Evolutionary conservation across 2,113 vertebrate genomes (phyloP).

Genomic region (Macquaria ambigua): DNA sequence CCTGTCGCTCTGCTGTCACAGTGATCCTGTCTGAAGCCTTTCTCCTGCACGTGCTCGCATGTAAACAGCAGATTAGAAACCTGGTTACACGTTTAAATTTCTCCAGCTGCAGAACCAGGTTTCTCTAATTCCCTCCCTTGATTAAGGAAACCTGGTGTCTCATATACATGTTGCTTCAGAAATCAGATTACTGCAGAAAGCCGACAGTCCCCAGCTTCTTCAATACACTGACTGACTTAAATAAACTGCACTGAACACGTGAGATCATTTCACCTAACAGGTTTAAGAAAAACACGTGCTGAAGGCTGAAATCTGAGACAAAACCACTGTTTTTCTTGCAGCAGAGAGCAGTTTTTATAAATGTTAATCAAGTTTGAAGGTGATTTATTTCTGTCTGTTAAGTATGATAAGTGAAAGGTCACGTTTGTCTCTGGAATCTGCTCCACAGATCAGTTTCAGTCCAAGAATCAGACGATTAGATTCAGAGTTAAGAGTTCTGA

Average conservation of each 20-base stretch:
- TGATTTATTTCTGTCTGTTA: no score
- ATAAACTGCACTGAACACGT: neutral
- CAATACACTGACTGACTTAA: neutral
- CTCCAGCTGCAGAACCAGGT: neutral
- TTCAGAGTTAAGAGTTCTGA: neutral
- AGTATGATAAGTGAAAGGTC: neutral
- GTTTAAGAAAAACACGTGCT: neutral
- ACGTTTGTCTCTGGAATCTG: neutral
- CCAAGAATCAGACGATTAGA: neutral
- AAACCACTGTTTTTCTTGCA: neutral
- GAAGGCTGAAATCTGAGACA: neutral
- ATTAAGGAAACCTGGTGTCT: neutral
- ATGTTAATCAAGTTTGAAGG: neutral
- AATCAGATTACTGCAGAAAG: neutral
- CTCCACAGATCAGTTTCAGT: neutral
- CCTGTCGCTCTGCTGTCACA: no score
- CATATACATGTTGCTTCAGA: neutral
- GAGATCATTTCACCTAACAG: neutral
- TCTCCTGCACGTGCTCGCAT: no score
- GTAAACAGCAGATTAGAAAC: neutral
- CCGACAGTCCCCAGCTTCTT: neutral
- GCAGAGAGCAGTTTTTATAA: neutral
- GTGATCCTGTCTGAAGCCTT: no score
- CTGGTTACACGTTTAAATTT: no score
- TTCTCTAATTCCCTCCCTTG: neutral